Percentiles rank a stretch among this genome's conserved stretches.
Evolutionary conservation across 2,797 vertebrate species (phyloP).

Genomic region (Malurus leucopterus): DNA sequence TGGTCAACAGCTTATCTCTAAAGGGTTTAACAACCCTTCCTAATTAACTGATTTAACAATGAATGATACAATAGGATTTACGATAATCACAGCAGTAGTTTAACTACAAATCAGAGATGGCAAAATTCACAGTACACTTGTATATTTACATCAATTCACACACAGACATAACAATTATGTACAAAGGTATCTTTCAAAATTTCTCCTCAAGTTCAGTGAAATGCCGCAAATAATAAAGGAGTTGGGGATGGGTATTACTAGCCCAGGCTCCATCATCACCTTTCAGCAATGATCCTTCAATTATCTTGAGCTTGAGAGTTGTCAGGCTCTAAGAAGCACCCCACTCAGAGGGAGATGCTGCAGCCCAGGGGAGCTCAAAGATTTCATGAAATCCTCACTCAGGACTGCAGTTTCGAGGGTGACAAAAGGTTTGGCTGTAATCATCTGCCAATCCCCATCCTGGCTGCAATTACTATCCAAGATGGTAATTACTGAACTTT

Average conservation of each 20-base stretch:
- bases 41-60: neutral
- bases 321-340: neutral
- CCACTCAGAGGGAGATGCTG: neutral
- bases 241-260: neutral
- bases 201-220: neutral
- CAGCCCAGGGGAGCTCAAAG: neutral
- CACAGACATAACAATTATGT: neutral
- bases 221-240: neutral
- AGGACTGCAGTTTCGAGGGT: neutral
- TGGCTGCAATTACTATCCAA: neutral
- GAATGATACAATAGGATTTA: neutral
- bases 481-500: neutral
- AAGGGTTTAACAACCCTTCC: neutral
- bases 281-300: neutral
- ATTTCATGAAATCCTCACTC: neutral
- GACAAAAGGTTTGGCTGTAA: neutral
- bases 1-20: neutral
- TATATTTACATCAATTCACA: neutral
- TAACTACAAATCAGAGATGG: neutral
- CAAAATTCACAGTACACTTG: neutral
- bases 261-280: neutral
- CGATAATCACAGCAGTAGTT: neutral
- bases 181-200: neutral
- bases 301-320: neutral
- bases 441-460: neutral